phyloP scores from a whole-genome alignment of 2,797 vertebrate species.

The Naso thynnoides region DNA sequence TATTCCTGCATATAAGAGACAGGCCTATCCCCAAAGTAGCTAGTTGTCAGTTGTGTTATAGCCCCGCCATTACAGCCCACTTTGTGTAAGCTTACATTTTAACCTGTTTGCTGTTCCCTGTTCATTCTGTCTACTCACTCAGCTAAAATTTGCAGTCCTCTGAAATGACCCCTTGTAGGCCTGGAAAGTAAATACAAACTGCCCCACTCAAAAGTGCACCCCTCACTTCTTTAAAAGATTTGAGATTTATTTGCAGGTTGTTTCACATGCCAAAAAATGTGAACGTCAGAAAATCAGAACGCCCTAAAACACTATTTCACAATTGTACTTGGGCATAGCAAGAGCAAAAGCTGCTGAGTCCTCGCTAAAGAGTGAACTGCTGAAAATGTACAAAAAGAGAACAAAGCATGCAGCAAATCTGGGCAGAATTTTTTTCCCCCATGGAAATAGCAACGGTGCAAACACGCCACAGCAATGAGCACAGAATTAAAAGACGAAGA shows the following conservation, averaged over 20 bases:
- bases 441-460: background rate
- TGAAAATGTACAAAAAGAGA: background rate
- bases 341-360: background rate
- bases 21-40: too few species aligned
- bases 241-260: background rate
- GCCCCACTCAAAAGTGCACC: background rate
- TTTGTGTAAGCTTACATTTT: constrained; percentile 23
- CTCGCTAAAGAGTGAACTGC: background rate
- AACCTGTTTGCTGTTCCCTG: constrained; percentile 15
- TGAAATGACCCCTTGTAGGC: constrained; percentile 27
- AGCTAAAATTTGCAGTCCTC: constrained; percentile 4
- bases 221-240: background rate
- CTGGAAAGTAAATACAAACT: constrained; percentile 33
- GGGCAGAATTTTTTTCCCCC: too few species aligned
- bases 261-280: background rate
- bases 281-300: background rate
- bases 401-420: background rate
- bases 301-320: background rate
- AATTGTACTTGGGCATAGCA: background rate
- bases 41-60: background rate
- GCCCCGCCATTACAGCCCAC: fast-evolving
- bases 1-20: background rate
- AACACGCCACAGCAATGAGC: background rate
- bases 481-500: background rate
- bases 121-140: constrained; percentile 20